Conservation (phyloP, 2,797 vertebrate species). For the Pseudochirops cupreus region DNA sequence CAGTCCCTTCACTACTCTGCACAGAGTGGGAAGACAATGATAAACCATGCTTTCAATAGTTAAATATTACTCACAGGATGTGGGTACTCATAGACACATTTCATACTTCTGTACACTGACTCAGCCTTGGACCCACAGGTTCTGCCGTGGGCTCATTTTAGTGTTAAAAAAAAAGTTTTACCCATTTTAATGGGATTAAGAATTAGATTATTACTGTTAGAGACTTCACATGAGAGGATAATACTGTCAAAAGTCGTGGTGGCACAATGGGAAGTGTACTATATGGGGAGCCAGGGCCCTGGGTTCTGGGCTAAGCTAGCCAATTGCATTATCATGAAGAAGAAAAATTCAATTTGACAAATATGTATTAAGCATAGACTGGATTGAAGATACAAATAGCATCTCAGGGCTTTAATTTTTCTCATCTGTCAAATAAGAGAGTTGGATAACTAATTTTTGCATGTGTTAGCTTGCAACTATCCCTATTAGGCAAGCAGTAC, state of each 20-base stretch:
- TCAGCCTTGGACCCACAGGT: background rate
- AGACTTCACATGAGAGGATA: background rate
- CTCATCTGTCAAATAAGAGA: background rate
- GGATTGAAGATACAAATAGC: background rate
- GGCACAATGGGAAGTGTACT: background rate
- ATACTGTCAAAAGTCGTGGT: background rate
- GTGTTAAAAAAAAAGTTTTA: background rate
- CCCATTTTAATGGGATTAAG: background rate
- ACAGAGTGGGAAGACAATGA: background rate
- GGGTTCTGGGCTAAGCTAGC: background rate
- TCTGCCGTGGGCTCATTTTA: background rate
- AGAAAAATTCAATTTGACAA: background rate
- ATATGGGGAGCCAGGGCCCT: background rate
- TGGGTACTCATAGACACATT: background rate
- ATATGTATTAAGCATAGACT: background rate
- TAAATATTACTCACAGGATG: background rate
- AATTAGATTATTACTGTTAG: background rate
- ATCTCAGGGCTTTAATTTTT: background rate
- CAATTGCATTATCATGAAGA: background rate
- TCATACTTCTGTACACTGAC: background rate
- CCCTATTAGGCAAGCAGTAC: background rate
- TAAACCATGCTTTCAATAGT: background rate
- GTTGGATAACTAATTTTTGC: background rate
- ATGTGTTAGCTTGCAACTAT: too few relatives aligned
- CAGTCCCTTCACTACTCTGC: background rate